Conservation (phyloP, 92 coral and sea anemone genomes). For the Actinostola sp. region DNA sequence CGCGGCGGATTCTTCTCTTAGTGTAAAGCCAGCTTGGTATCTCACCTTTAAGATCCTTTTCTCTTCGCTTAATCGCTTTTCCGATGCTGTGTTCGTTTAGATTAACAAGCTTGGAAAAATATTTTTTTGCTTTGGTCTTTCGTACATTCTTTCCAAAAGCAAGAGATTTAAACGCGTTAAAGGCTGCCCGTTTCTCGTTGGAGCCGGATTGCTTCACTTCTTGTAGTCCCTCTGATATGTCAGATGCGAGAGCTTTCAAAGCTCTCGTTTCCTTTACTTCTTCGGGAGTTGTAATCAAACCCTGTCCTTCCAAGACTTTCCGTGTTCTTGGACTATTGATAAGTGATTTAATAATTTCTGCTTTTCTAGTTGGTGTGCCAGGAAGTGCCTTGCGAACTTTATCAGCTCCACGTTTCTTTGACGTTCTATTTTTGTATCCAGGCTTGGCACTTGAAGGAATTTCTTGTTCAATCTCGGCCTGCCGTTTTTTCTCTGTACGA, state of each 20-base stretch:
- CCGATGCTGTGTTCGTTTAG: conserved; percentile 26
- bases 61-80: conserved; percentile 9
- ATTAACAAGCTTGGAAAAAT: conserved; percentile 17
- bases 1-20: conserved; percentile 9
- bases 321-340: conserved; percentile 33
- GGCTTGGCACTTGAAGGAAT: neutral
- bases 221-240: conserved; percentile 16
- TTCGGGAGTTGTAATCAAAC: conserved; percentile 16
- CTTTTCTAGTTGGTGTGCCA: conserved; percentile 28
- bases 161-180: conserved; percentile 32
- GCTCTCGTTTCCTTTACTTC: too few species aligned
- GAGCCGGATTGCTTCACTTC: conserved; percentile 29
- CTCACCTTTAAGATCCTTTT: conserved; percentile 20
- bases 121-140: conserved; percentile 18
- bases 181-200: conserved; percentile 23
- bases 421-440: conserved; percentile 21
- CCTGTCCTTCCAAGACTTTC: conserved; percentile 9
- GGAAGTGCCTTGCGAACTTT: conserved; percentile 25
- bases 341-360: conserved; percentile 13
- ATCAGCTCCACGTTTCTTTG: conserved; percentile 25
- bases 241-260: conserved; percentile 41
- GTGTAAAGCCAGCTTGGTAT: conserved; percentile 10
- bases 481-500: conserved; percentile 7
- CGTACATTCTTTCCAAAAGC: conserved; percentile 32
- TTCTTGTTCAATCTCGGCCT: neutral